Percentiles rank a stretch among this genome's conserved stretches.
These are phyloP conservation scores for Limnothrissa miodon DNA, from an alignment of 2,113 vertebrate genomes.

Conservation along the genomic window DNA sequence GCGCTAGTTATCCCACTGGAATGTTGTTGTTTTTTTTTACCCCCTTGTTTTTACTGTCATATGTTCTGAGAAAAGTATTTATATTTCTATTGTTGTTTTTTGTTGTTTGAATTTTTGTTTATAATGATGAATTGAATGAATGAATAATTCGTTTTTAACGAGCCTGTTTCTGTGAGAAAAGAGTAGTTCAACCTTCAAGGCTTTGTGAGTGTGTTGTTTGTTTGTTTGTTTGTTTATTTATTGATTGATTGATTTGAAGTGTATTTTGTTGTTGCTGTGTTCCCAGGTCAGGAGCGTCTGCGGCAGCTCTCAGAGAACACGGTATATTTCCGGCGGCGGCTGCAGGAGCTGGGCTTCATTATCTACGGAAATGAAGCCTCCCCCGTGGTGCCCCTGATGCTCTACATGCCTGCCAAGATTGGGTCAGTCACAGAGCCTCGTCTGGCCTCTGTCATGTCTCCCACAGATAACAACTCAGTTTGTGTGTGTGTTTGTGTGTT, in stretches of 20 bases:
- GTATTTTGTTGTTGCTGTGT: background rate
- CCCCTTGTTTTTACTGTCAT: too few relatives aligned
- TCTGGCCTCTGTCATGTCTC: background rate
- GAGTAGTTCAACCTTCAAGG: background rate
- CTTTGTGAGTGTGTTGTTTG: background rate
- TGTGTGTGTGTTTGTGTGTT: too few relatives aligned
- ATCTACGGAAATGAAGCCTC: constrained; percentile 96
- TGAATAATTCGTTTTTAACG: too few relatives aligned
- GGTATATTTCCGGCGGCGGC: constrained; percentile 85
- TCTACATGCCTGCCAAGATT: constrained; percentile 98
- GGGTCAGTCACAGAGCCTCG: constrained; percentile 68
- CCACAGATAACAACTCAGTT: too few relatives aligned
- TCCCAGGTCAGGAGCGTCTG: constrained; percentile 80
- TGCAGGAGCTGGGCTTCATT: constrained; percentile 91
- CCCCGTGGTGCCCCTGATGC: constrained; percentile 92
- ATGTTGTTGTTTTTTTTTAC: background rate
- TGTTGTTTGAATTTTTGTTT: too few relatives aligned
- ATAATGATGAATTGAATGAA: too few relatives aligned
- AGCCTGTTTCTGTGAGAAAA: too few relatives aligned
- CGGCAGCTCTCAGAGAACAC: constrained; percentile 89
- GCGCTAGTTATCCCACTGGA: background rate
- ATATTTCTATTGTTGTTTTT: too few relatives aligned
- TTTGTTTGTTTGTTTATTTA: background rate
- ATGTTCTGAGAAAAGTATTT: too few relatives aligned
- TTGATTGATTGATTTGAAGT: background rate